Base-by-base conservation (phyloP, 2,797 vertebrate genomes). In the Hoplostethus mediterraneus region DNA sequence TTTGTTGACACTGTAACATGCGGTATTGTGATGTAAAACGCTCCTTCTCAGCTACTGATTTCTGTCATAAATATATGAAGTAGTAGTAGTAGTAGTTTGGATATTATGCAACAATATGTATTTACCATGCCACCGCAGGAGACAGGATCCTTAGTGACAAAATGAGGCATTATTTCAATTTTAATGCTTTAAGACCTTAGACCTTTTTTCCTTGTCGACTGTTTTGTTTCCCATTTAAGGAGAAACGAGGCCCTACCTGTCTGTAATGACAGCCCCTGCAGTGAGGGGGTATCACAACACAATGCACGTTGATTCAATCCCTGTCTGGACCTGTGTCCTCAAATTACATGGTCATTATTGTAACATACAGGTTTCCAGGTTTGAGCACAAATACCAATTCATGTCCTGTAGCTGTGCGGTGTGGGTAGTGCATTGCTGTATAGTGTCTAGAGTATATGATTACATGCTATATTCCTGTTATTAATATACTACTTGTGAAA, bases 331-430 rank as follows among this genome's bases (percentile, higher is more conserved):
- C 49, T 40, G 77, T 40, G 68, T 73, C 77, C 54, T 74, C 48
- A 87, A 79, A 87, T 87, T 51, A 87, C 66, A 47, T 2, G 14
- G 45, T 66, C 71, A 75, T 76, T 79, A 78, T 70, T 53, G 61
- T 67, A 8, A 49, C 65, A 51, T 48, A n/a, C 61, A 82, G 71
- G 16, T 48, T 78, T 40, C 61, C 36, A 71, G 63, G 57, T 47
- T 25, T 33, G 1, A 5, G 38, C 42, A 48, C 36, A 36, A 16
- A n/a, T 30, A 45, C 61, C 7, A 40, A 40, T 8, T 40, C 38
- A 40, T 40, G 38, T 40, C 40, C 11, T 44, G 42, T 13, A 3
- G 14, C 25, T 21, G 36, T 58, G n/a, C 4, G 44, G 38, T 25
- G 7, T 42, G 36, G 42, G 42, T 44, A 44, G 11, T 44, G 12